Evolutionary conservation across 2,888 invertebrate species (phyloP).

Genomic region (Patella pellucida): DNA sequence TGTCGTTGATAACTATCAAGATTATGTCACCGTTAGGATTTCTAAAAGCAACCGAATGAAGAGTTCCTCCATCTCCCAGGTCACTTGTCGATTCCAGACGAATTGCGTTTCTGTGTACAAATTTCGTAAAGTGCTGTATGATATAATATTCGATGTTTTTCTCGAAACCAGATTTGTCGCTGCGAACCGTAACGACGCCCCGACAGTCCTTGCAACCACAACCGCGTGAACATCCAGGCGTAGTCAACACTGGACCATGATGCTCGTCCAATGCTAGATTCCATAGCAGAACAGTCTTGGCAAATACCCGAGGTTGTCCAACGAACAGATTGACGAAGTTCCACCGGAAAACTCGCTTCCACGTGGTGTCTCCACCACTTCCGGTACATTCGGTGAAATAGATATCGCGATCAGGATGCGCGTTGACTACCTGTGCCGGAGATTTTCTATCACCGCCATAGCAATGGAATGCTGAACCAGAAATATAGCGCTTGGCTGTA

Average conservation of each 20-base stretch:
- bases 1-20: slow-evolving; percentile 4
- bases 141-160: not conserved
- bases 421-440: not conserved
- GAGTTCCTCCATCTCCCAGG: not conserved
- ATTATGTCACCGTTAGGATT: not conserved
- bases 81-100: slow-evolving; percentile 1
- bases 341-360: slow-evolving; percentile 2
- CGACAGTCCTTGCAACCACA: slow-evolving; percentile 6
- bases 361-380: not conserved
- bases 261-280: not conserved
- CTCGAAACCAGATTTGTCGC: not conserved
- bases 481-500: not conserved
- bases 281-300: slow-evolving; percentile 1
- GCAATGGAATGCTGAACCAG: not conserved
- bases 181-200: not conserved
- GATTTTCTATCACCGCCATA: not conserved
- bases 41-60: slow-evolving; percentile 3
- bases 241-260: not conserved
- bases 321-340: slow-evolving; percentile 3
- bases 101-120: not conserved
- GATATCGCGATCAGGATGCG: not conserved
- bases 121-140: not conserved
- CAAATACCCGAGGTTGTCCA: not conserved
- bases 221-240: not conserved
- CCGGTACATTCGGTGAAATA: slow-evolving; percentile 2